A percentile compares a stretch with the other conserved stretches of the same genome.
Conservation (phyloP, 23 tunicate species). For the Ciona savignyi region DNA sequence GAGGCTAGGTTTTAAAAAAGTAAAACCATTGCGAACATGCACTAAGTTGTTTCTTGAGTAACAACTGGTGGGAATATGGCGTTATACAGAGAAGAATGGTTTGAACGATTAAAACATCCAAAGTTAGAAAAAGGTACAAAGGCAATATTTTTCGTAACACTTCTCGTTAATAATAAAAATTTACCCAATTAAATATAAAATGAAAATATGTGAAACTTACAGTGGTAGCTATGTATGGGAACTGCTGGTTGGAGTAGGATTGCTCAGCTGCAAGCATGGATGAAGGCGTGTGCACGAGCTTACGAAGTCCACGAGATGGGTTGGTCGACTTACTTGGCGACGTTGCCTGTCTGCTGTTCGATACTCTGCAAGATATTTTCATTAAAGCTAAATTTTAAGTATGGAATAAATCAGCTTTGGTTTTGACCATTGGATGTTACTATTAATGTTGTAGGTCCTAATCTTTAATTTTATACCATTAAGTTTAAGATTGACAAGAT, state of each 20-base stretch:
- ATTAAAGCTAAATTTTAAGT: neutral
- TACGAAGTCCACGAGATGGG: slow-evolving; percentile 3
- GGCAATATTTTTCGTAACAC: too few relatives aligned
- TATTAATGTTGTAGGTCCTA: too few relatives aligned
- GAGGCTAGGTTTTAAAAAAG: too few relatives aligned
- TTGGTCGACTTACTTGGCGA: neutral
- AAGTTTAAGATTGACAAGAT: too few relatives aligned
- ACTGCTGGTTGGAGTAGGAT: slow-evolving; percentile 24
- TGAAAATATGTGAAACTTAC: neutral
- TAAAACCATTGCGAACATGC: neutral
- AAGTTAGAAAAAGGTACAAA: too few relatives aligned
- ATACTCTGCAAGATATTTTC: slow-evolving; percentile 6
- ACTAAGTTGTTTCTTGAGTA: neutral
- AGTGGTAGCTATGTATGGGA: slow-evolving; percentile 33
- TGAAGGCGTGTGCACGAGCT: slow-evolving; percentile 28
- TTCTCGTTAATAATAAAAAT: too few relatives aligned
- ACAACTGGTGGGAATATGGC: too few relatives aligned
- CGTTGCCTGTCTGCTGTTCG: slow-evolving; percentile 3
- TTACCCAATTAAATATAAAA: too few relatives aligned
- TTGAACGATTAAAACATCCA: too few relatives aligned
- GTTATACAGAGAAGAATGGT: too few relatives aligned
- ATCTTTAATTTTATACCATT: too few relatives aligned
- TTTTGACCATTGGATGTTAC: too few relatives aligned
- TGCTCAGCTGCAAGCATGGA: slow-evolving; percentile 2
- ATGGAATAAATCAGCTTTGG: neutral